These are phyloP conservation scores for Tribolium castaneum DNA, from an alignment of 1,140 invertebrate genomes.

Conservation along the genomic window DNA sequence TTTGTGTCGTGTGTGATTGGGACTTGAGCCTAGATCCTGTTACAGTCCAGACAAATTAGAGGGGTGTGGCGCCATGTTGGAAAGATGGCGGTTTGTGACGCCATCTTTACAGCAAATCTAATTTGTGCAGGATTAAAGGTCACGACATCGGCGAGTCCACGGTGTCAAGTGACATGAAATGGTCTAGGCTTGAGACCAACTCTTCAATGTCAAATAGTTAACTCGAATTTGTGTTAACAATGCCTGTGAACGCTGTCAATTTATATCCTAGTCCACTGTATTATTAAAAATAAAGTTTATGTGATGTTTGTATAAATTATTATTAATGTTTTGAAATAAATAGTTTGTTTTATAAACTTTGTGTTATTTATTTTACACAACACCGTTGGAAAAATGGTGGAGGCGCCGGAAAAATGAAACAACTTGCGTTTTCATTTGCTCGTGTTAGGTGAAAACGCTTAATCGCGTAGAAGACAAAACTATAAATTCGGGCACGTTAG, in stretches of 20 bases:
- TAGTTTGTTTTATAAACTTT: too few species aligned
- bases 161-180: slow-evolving; percentile 7
- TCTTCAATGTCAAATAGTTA: neutral
- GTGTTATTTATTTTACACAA: too few species aligned
- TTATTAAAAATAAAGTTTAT: too few species aligned
- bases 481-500: neutral
- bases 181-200: neutral
- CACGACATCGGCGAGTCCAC: slow-evolving; percentile 39
- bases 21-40: neutral
- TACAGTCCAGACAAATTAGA: neutral
- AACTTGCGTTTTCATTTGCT: too few species aligned
- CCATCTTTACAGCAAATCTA: neutral
- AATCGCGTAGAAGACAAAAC: too few species aligned
- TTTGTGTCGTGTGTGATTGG: neutral
- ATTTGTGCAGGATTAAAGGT: neutral
- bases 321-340: too few species aligned
- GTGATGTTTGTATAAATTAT: too few species aligned
- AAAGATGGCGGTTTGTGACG: neutral
- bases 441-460: too few species aligned
- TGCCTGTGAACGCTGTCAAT: slow-evolving; percentile 7
- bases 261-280: slow-evolving; percentile 3
- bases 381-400: too few species aligned
- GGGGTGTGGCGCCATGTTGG: neutral
- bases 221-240: neutral
- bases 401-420: too few species aligned